These are phyloP conservation scores for Drosophila obscura DNA, from an alignment of 1,140 invertebrate species.

Conservation along the genomic window DNA sequence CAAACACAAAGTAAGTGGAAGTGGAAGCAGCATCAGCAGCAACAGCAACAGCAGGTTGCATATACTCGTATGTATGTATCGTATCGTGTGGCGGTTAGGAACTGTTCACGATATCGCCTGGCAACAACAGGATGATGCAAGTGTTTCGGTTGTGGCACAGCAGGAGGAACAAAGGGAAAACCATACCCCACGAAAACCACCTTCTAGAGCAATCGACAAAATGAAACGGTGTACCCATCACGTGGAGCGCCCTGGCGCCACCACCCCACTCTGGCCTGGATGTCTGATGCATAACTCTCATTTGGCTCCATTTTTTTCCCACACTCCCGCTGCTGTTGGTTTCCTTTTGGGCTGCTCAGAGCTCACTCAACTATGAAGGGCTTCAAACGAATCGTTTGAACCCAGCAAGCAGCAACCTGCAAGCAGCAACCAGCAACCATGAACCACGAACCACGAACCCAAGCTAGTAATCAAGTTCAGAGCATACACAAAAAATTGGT, in stretches of 20 bases:
- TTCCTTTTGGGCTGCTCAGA: constrained; percentile 24
- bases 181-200: neutral
- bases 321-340: constrained; percentile 1
- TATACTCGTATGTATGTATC: no score
- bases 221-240: constrained; percentile 29
- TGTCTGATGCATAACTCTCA: constrained; percentile 34
- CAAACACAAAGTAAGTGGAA: neutral
- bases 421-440: neutral
- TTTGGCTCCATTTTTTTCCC: neutral
- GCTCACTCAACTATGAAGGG: constrained; percentile 47
- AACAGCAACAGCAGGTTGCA: no score
- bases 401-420: neutral
- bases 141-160: neutral
- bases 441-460: constrained; percentile 5
- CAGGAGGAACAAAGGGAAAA: no score
- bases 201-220: constrained; percentile 50
- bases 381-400: constrained; percentile 41
- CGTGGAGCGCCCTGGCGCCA: neutral
- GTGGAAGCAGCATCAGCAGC: no score
- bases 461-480: constrained; percentile 39
- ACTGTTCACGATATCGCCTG: neutral
- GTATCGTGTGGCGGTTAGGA: no score
- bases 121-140: neutral
- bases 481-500: constrained; percentile 50
- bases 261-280: neutral